A percentile compares a stretch with the other conserved stretches of the same genome.
These are phyloP conservation scores for Theocolax elegans DNA, from an alignment of 1,140 invertebrate genomes.

Conservation along the genomic window DNA sequence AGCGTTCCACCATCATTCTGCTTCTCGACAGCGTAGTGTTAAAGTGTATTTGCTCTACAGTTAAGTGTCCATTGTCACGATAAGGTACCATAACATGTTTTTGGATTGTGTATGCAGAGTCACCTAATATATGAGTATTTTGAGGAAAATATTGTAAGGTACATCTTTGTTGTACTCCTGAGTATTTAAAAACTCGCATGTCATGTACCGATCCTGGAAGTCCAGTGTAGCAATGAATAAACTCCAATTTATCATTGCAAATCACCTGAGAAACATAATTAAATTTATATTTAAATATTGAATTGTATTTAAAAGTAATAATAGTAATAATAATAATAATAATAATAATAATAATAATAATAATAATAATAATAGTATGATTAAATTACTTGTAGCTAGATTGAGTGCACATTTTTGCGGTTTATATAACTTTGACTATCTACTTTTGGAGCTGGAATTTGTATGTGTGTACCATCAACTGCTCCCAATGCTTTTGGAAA, in stretches of 20 bases:
- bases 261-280: not conserved
- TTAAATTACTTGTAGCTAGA: constrained; percentile 19
- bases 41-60: not conserved
- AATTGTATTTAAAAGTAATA: too few relatives aligned
- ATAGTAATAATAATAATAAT: too few relatives aligned
- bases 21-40: not conserved
- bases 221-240: not conserved
- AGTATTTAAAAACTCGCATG: constrained; percentile 43
- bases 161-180: constrained; percentile 30
- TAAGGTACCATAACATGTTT: constrained; percentile 33
- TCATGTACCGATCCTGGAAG: constrained; percentile 7
- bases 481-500: constrained; percentile 40
- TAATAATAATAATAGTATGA: not conserved
- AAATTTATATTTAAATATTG: not conserved
- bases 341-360: too few relatives aligned
- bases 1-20: not conserved
- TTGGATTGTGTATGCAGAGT: constrained; percentile 31
- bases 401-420: constrained; percentile 22
- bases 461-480: constrained; percentile 32
- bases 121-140: constrained; percentile 34
- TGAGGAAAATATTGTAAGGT: constrained; percentile 23
- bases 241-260: not conserved
- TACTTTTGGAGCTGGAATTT: constrained; percentile 23
- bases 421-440: constrained; percentile 26
- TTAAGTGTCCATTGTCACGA: not conserved